Evolutionary conservation across 2,888 invertebrate species (phyloP), one percentile per base, ranked within the genome.

Genomic region (Periphyllus acericola): DNA sequence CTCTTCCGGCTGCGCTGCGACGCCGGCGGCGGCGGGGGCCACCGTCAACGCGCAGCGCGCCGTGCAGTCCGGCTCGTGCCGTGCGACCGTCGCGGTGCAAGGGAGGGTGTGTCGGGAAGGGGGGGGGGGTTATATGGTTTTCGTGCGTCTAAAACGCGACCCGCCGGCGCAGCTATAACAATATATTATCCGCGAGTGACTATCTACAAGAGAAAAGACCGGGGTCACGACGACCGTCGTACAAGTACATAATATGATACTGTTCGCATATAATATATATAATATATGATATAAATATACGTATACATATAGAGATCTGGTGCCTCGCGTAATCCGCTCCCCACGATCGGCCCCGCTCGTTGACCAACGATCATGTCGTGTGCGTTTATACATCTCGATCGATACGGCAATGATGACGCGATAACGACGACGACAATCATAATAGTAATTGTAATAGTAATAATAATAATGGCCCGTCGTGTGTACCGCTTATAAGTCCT

Each of bases 291-390:
- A 14, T 79, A 60, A 34, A 68, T 82, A 81, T 82, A 81, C 21
- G 46, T 52, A 46, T 25, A 29, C 29, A 14, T 32, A 78, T 34
- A 80, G 21, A 32, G 11, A 36, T 21, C 29, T 25, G 46, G 40
- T 40, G 25, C 32, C 9, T 75, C 25, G 78, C 79, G 86, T 87
- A 87, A 87, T 87, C 86, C 80, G 74, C 79, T 79, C 21, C 14
- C 86, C 86, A 80, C 86, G 86, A 80, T 46, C 60, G 74, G 34
- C 36, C 68, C 25, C 68, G 36, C 8, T 32, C n/a, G 68, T 75
- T 85, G 76, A 84, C 76, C 83, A 21, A 21, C 14, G 80, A 32
- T 34, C 60, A 75, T 75, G 25, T 17, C 21, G 40, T 46, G 46
- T 14, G n/a, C n/a, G 4, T 46, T 17, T 25, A 46, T 29, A 68